Percentiles rank a stretch among this genome's conserved stretches.
These are phyloP conservation scores for Drosophila fungiperda DNA, from an alignment of 2,888 invertebrate genomes.

Conservation along the genomic window DNA sequence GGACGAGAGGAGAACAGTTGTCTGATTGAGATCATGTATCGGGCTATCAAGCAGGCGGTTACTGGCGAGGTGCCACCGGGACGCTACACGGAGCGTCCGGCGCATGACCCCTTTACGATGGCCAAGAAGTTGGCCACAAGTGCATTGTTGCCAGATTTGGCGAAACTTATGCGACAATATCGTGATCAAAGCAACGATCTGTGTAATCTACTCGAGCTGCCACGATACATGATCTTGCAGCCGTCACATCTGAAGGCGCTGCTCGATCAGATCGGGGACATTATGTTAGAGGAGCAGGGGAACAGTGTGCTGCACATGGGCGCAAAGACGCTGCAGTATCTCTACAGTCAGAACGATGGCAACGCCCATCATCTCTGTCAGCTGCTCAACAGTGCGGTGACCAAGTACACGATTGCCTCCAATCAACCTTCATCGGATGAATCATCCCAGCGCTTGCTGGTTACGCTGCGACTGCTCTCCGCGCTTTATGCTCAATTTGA, in stretches of 20 bases:
- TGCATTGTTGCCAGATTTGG: conserved; percentile 21
- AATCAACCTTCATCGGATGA: not conserved
- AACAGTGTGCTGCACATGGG: conserved; percentile 34
- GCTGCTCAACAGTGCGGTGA: conserved; percentile 43
- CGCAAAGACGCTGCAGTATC: conserved; percentile 33
- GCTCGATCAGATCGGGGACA: conserved; percentile 28
- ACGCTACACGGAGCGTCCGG: conserved; percentile 51
- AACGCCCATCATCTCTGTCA: not conserved
- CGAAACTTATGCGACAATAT: conserved; percentile 23
- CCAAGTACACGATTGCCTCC: conserved; percentile 44
- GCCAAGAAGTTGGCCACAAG: conserved; percentile 21
- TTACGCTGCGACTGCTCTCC: conserved; percentile 33
- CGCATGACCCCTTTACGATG: conserved; percentile 1
- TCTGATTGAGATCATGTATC: conserved; percentile 59
- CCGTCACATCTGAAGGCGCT: not conserved
- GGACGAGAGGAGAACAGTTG: not conserved
- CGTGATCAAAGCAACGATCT: conserved; percentile 2
- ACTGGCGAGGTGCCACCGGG: conserved; percentile 59
- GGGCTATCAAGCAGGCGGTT: conserved; percentile 51
- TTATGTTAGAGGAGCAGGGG: conserved; percentile 29
- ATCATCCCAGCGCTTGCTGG: conserved; percentile 7
- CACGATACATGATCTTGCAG: conserved; percentile 25
- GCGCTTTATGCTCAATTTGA: conserved; percentile 48
- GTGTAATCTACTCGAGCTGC: conserved; percentile 50
- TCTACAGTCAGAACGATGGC: not conserved